Conservation (phyloP, 1,140 invertebrate species). For the Trachelipus rathkii region DNA sequence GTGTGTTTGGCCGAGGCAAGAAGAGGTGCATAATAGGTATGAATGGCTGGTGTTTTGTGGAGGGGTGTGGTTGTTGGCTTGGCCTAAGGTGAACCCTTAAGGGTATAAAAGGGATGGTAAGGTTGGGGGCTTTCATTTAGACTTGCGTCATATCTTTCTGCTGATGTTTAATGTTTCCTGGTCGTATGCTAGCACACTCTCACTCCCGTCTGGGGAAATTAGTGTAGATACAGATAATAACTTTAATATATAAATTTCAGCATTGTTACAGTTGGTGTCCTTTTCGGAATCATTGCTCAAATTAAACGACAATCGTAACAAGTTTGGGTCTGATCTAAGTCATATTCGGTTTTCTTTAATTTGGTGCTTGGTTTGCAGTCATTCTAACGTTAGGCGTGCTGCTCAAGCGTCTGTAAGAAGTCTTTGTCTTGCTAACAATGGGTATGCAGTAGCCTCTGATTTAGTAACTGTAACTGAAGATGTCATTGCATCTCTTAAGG, state of each 20-base stretch:
- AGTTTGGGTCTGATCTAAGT: constrained; percentile 57
- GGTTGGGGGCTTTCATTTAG: too few species aligned
- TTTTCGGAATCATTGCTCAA: constrained; percentile 61
- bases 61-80: too few species aligned
- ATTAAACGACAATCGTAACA: constrained; percentile 57
- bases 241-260: constrained; percentile 49
- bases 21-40: too few species aligned
- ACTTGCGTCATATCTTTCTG: too few species aligned
- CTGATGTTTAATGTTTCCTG: too few species aligned
- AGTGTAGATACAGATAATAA: constrained; percentile 11
- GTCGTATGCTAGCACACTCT: too few species aligned
- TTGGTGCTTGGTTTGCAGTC: constrained; percentile 57
- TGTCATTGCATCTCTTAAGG: constrained; percentile 58
- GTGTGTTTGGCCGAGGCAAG: too few species aligned
- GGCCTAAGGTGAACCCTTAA: too few species aligned
- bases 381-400: constrained; percentile 47
- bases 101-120: too few species aligned
- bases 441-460: constrained; percentile 54
- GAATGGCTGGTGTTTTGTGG: too few species aligned
- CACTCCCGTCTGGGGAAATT: too few species aligned
- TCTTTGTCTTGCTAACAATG: constrained; percentile 51
- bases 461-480: constrained; percentile 60
- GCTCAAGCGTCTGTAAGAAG: constrained; percentile 49
- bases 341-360: constrained; percentile 62
- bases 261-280: constrained; percentile 59